A percentile compares a stretch with the other conserved stretches of the same genome.
Conservation (phyloP, 2,113 vertebrate species). For the Anas platyrhynchos region DNA sequence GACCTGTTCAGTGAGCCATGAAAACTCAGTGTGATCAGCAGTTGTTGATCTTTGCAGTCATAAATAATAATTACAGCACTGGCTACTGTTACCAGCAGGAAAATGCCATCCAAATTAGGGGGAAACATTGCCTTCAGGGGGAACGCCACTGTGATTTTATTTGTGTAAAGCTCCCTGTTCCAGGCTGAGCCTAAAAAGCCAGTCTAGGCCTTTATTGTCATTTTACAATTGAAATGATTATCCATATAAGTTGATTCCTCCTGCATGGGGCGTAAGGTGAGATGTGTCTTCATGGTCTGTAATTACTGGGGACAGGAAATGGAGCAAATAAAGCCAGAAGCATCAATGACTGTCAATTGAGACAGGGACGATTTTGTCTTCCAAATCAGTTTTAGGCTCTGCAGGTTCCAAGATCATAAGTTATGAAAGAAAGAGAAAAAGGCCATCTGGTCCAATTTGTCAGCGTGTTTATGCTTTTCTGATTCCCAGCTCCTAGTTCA, state of each 20-base stretch:
- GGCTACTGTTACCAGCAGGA: not conserved
- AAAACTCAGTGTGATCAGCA: not conserved
- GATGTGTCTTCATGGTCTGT: conserved; percentile 1
- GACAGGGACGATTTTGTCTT: not conserved
- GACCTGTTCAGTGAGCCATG: not conserved
- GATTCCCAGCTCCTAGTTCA: not conserved
- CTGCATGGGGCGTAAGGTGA: not conserved
- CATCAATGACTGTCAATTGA: conserved; percentile 11
- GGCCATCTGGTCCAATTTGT: conserved; percentile 57
- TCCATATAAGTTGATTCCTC: not conserved
- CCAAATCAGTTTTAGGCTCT: conserved; percentile 46
- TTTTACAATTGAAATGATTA: not conserved
- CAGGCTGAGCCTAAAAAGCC: not conserved
- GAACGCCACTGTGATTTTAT: not conserved
- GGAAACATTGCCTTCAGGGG: not conserved
- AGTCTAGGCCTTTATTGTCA: not conserved
- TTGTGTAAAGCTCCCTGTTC: not conserved
- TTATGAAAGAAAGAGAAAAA: conserved; percentile 44
- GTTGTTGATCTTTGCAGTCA: not conserved
- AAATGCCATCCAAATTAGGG: not conserved
- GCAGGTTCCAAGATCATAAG: conserved; percentile 52
- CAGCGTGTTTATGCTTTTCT: conserved; percentile 13
- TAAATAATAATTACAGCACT: not conserved
- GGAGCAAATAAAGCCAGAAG: conserved; percentile 35
- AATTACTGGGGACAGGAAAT: conserved; percentile 33